Conservation (phyloP, 2,888 invertebrate genomes). For the Lathronympha strigana region DNA sequence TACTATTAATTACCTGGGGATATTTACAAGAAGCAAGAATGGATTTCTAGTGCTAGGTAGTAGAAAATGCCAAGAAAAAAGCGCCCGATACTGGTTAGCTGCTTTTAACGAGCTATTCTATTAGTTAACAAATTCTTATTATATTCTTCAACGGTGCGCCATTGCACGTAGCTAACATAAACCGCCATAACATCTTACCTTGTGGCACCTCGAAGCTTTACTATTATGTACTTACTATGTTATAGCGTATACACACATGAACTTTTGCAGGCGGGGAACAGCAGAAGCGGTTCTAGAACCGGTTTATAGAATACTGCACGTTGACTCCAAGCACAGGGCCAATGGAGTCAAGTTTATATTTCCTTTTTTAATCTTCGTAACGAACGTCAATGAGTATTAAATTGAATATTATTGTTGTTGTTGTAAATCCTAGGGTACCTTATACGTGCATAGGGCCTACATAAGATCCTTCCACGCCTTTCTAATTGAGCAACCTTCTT, state of each 20-base stretch:
- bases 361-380: background rate
- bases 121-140: too few species aligned
- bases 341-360: conserved; percentile 45
- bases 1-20: too few species aligned
- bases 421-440: too few species aligned
- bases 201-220: conserved; percentile 51
- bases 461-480: too few species aligned
- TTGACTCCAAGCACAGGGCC: conserved; percentile 57
- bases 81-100: background rate
- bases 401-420: background rate
- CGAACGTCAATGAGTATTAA: background rate
- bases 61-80: too few species aligned
- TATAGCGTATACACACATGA: conserved; percentile 71
- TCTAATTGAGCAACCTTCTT: too few species aligned
- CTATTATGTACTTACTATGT: conserved; percentile 62
- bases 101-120: too few species aligned
- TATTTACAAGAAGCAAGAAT: too few species aligned
- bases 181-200: conserved; percentile 20
- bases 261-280: conserved; percentile 70
- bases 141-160: too few species aligned
- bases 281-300: conserved; percentile 69
- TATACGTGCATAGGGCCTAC: too few species aligned
- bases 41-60: too few species aligned
- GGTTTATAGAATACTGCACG: conserved; percentile 67
- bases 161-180: background rate